phyloP scores from a whole-genome alignment of 2,888 invertebrate species.

The Amiota communis region DNA sequence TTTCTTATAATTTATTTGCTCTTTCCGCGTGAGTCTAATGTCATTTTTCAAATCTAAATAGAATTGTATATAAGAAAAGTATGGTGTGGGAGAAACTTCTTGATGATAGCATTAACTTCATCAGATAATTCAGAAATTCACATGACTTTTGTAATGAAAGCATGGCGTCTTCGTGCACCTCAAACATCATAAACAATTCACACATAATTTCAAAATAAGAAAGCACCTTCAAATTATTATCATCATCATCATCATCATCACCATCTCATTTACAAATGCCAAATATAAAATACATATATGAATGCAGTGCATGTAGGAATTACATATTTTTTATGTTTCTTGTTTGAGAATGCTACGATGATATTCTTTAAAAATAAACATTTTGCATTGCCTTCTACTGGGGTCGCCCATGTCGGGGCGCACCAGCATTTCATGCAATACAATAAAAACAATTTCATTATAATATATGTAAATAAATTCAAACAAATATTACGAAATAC shows the following conservation, averaged over 20 bases:
- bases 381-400: conserved; percentile 44
- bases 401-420: conserved; percentile 27
- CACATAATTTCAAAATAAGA: conserved; percentile 30
- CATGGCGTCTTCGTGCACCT: too few relatives aligned
- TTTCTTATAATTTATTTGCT: too few relatives aligned
- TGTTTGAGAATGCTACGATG: background rate
- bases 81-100: too few relatives aligned
- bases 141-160: too few relatives aligned
- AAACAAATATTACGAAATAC: conserved; percentile 23
- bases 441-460: conserved; percentile 22
- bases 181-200: conserved; percentile 25
- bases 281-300: conserved; percentile 18
- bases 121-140: too few relatives aligned
- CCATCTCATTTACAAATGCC: conserved; percentile 34
- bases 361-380: conserved; percentile 46
- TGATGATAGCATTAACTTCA: too few relatives aligned
- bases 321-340: conserved; percentile 12
- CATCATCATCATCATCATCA: conserved; percentile 30
- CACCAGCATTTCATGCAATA: conserved; percentile 14
- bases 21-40: too few relatives aligned
- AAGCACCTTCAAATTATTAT: conserved; percentile 10
- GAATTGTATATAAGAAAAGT: too few relatives aligned
- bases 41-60: too few relatives aligned
- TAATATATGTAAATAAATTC: too few relatives aligned
- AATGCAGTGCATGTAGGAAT: background rate